phyloP scores from a whole-genome alignment of 2,113 vertebrate genomes.

The Donacobius atricapilla region DNA sequence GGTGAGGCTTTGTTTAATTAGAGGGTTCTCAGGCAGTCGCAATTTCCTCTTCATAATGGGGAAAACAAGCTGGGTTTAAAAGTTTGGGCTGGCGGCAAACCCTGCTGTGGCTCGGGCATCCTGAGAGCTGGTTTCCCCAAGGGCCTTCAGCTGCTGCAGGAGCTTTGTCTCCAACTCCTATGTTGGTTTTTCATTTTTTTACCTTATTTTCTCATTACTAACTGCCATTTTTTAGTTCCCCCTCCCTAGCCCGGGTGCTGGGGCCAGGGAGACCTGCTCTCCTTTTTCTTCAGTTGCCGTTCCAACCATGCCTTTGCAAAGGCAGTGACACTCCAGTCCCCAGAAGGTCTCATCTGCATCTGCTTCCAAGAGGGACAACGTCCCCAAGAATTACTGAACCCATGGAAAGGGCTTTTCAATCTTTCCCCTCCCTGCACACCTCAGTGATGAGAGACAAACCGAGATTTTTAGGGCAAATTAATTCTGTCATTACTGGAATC shows the following conservation, averaged over 20 bases:
- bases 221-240: not conserved
- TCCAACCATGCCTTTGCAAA: not conserved
- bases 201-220: not conserved
- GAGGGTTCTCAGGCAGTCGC: slow-evolving; percentile 12
- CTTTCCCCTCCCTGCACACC: not conserved
- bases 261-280: not conserved
- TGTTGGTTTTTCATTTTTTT: not conserved
- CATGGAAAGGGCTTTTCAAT: not conserved
- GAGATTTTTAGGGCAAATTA: not conserved
- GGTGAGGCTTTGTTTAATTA: slow-evolving; percentile 40
- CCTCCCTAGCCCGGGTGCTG: not conserved
- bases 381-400: not conserved
- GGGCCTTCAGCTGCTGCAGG: not conserved
- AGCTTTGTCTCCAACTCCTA: not conserved
- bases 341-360: not conserved
- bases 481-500: slow-evolving; percentile 35
- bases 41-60: not conserved
- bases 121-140: not conserved
- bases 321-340: not conserved
- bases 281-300: not conserved
- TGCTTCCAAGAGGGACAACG: not conserved
- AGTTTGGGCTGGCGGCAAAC: not conserved
- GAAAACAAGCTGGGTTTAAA: not conserved
- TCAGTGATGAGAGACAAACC: not conserved
- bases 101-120: not conserved